Evolutionary conservation across 2,113 vertebrate species (phyloP).

Genomic region (Grammomys surdaster): DNA sequence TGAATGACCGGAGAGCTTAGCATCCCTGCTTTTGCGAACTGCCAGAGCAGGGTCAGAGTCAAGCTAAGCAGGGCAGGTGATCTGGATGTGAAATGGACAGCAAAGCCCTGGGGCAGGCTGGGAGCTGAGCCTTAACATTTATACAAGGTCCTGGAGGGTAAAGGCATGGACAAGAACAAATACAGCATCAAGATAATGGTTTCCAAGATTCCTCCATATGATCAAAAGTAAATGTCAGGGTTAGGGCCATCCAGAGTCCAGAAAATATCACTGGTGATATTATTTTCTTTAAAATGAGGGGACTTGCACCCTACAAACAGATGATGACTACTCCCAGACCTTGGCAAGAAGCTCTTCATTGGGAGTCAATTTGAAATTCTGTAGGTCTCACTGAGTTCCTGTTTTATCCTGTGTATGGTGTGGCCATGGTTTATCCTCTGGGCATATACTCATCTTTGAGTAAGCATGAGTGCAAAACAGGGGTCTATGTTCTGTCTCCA

Average conservation of each 20-base stretch:
- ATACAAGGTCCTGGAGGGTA: not conserved
- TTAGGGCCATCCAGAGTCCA: not conserved
- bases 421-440: not conserved
- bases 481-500: not conserved
- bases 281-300: not conserved
- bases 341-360: not conserved
- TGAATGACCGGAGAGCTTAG: conserved; percentile 40
- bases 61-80: not conserved
- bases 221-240: not conserved
- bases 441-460: not conserved
- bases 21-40: not conserved
- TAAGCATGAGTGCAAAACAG: not conserved
- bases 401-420: not conserved
- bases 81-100: not conserved
- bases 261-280: conserved; percentile 1
- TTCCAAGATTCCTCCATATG: not conserved
- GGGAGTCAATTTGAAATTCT: conserved; percentile 13
- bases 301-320: not conserved
- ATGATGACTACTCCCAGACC: not conserved
- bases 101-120: not conserved
- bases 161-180: conserved; percentile 29
- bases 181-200: not conserved
- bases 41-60: not conserved
- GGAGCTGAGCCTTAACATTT: conserved; percentile 30
- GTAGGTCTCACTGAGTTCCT: conserved; percentile 4